These are phyloP conservation scores for Xylocampa areola DNA, from an alignment of 2,888 invertebrate genomes.

Conservation along the genomic window DNA sequence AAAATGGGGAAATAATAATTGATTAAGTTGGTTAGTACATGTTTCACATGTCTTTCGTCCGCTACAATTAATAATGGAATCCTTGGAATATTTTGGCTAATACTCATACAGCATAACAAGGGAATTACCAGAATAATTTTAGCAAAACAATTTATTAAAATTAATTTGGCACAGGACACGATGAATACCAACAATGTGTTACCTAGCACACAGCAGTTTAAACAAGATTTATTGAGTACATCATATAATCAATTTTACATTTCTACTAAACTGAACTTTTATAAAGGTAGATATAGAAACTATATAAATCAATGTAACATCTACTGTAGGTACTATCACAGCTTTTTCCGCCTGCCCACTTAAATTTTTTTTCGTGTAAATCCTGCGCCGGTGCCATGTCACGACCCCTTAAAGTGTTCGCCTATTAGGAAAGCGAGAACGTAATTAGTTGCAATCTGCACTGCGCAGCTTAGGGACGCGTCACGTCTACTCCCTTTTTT, in stretches of 20 bases:
- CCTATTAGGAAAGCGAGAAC: too few relatives aligned
- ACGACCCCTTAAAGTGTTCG: too few relatives aligned
- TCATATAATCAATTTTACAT: not conserved
- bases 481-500: too few relatives aligned
- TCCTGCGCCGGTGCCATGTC: too few relatives aligned
- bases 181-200: slow-evolving; percentile 40
- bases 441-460: too few relatives aligned
- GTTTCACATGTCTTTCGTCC: slow-evolving; percentile 11
- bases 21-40: slow-evolving; percentile 2
- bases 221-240: slow-evolving; percentile 6
- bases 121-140: slow-evolving; percentile 31
- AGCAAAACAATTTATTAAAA: slow-evolving; percentile 38
- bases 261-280: slow-evolving; percentile 7
- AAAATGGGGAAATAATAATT: slow-evolving; percentile 28
- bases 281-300: slow-evolving; percentile 10
- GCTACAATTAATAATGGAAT: slow-evolving; percentile 32
- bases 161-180: slow-evolving; percentile 64
- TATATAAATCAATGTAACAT: not conserved
- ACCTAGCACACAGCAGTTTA: slow-evolving; percentile 27
- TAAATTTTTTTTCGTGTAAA: too few relatives aligned
- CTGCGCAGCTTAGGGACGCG: too few relatives aligned
- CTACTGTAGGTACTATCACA: too few relatives aligned
- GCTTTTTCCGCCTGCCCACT: too few relatives aligned
- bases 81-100: slow-evolving; percentile 45
- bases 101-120: slow-evolving; percentile 25